Evolutionary conservation across 2,113 vertebrate genomes (phyloP), one percentile per base, ranked within the genome.

Genomic region (Neomonachus schauinslandi): DNA sequence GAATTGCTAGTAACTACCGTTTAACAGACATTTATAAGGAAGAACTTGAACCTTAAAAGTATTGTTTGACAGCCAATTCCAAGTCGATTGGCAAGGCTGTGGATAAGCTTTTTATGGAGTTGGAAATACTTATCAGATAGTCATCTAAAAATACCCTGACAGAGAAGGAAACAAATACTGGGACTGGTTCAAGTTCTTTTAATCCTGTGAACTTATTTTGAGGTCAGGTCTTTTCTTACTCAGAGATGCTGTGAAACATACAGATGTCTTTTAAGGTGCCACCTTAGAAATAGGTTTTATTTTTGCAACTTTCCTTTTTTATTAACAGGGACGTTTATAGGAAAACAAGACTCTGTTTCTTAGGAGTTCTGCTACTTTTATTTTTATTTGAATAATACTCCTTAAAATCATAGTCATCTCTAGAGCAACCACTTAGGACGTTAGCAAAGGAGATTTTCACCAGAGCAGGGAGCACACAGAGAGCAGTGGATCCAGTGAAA

Each of bases 351-450:
- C 14, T 26, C 2, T 95, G n/a, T 97, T 87, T 71, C 16, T 81
- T 63, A 39, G 46, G 4, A 51, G 11, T 96, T 98, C 0, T 90
- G 49, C n/a, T 92, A 77, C 26, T 81, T 96, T 49, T 88, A 19
- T 87, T 14, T 98, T 97, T 24, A 12, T 98, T 33, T 94, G 86
- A 96, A 57, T 94, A 63, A 49, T 67, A 46, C 77, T 63, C 4
- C 33, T 96, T 8, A 49, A 83, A 89, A 67, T 28, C 2, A 33
- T 3, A 49, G 0, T 94, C 71, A 79, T 76, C 63, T 67, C 67
- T 61, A 5, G 82, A 76, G 89, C 72, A 82, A 7, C 15, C 46
- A 67, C 15, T 36, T 42, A 15, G 16, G 46, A 65, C 42, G 10
- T 51, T 72, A 69, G 24, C 42, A 71, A 0, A 22, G 46, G 91